These are phyloP conservation scores for Acanthiza pusilla DNA, from an alignment of 2,797 vertebrate genomes.

Conservation along the genomic window DNA sequence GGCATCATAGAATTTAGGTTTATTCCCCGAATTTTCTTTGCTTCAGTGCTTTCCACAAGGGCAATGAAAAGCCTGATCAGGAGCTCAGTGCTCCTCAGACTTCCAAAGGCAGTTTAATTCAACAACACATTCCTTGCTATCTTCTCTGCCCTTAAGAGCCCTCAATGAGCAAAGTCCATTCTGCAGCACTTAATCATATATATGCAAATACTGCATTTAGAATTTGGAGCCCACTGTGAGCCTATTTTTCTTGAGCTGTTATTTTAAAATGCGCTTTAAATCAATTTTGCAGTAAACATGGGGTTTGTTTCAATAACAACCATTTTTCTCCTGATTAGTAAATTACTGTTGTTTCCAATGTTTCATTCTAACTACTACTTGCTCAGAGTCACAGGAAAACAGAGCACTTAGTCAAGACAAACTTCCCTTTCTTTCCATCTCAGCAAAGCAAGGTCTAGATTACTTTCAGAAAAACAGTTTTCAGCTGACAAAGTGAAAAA, in stretches of 20 bases:
- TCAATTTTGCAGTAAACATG: conserved; percentile 42
- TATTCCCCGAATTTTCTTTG: neutral
- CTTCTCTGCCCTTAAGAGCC: neutral
- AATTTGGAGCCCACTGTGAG: neutral
- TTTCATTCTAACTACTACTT: conserved; percentile 52
- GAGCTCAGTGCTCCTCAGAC: neutral
- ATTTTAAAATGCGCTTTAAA: conserved; percentile 29
- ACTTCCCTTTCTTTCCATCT: conserved; percentile 58
- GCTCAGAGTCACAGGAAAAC: conserved; percentile 38
- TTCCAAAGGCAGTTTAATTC: neutral
- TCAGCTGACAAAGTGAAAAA: conserved; percentile 66
- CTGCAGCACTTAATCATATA: conserved; percentile 5
- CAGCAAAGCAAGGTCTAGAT: conserved; percentile 40
- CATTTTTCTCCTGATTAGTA: conserved; percentile 62
- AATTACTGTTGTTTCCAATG: conserved; percentile 47
- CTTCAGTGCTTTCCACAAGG: neutral
- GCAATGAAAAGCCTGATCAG: neutral
- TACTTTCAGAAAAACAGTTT: conserved; percentile 60
- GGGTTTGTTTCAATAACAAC: conserved; percentile 23
- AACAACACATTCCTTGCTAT: neutral
- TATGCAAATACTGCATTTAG: conserved; percentile 43
- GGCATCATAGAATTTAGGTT: neutral
- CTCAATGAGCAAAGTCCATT: conserved; percentile 7
- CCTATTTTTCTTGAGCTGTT: conserved; percentile 21
- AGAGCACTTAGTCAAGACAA: conserved; percentile 59